A percentile compares a stretch with the other conserved stretches of the same genome.
phyloP scores from a whole-genome alignment of 2,888 invertebrate genomes.

The Antheraea yamamai region DNA sequence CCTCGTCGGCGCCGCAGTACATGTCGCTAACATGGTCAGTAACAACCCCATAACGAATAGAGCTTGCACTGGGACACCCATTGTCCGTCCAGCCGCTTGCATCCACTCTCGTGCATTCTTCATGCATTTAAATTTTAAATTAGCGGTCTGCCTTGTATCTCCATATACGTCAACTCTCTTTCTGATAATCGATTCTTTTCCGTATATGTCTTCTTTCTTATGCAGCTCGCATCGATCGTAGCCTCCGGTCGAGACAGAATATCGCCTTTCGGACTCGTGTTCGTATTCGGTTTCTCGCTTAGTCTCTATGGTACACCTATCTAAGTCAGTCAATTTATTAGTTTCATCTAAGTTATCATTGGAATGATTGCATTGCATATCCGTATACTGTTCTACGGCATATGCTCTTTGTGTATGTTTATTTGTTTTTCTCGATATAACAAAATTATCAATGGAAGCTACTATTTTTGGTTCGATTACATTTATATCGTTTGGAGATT shows the following conservation, averaged over 20 bases:
- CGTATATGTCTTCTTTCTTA: conserved; percentile 64
- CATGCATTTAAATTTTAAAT: conserved; percentile 74
- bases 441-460: conserved; percentile 18
- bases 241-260: conserved; percentile 44
- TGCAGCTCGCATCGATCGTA: conserved; percentile 52
- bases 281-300: conserved; percentile 51
- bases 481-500: conserved; percentile 18
- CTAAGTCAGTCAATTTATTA: conserved; percentile 70
- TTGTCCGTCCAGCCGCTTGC: conserved; percentile 64
- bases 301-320: conserved; percentile 65
- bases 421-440: conserved; percentile 20
- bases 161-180: conserved; percentile 66
- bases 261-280: conserved; percentile 56
- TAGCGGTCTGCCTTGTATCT: conserved; percentile 59
- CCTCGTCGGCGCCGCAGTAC: conserved; percentile 59
- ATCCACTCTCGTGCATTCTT: conserved; percentile 57
- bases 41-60: conserved; percentile 59
- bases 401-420: conserved; percentile 29
- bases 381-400: conserved; percentile 47
- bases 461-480: conserved; percentile 26
- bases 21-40: conserved; percentile 58
- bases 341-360: conserved; percentile 62
- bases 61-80: conserved; percentile 58
- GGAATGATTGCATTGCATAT: conserved; percentile 64
- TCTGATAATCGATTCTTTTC: conserved; percentile 67